Evolutionary conservation across 2,888 invertebrate genomes (phyloP).

Genomic region (Drosophila merina): DNA sequence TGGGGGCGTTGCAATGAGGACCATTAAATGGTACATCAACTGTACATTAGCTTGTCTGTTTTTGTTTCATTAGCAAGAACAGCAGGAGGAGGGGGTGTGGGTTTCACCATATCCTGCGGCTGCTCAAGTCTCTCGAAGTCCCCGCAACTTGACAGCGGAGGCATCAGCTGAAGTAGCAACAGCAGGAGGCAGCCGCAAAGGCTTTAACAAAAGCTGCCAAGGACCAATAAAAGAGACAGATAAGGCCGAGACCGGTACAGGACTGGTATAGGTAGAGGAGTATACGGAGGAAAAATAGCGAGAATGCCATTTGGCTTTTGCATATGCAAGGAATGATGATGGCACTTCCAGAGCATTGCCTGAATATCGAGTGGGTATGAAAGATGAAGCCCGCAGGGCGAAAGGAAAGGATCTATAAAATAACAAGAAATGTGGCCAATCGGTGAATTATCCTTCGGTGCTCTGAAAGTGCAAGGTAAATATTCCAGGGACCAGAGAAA

Average conservation of each 20-base stretch:
- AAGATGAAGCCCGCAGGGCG: conserved; percentile 24
- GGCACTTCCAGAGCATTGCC: conserved; percentile 50
- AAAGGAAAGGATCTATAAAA: conserved; percentile 30
- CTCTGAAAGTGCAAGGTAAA: conserved; percentile 33
- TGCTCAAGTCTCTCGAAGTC: conserved; percentile 58
- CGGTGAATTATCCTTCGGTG: conserved; percentile 24
- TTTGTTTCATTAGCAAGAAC: conserved; percentile 74
- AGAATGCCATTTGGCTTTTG: conserved; percentile 59
- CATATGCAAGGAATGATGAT: conserved; percentile 46
- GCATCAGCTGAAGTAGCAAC: conserved; percentile 52
- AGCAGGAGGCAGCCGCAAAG: conserved; percentile 47
- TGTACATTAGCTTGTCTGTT: conserved; percentile 79
- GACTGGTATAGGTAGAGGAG: neutral
- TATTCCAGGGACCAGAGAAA: neutral
- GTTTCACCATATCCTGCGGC: conserved; percentile 59
- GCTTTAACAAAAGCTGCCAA: conserved; percentile 43
- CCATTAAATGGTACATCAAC: conserved; percentile 78
- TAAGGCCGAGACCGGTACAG: conserved; percentile 3
- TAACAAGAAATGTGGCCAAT: conserved; percentile 42
- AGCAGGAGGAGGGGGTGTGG: conserved; percentile 21
- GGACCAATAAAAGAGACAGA: conserved; percentile 10
- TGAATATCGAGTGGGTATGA: conserved; percentile 33
- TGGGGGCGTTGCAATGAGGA: conserved; percentile 23
- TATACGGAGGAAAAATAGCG: conserved; percentile 3
- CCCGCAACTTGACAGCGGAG: conserved; percentile 63